Evolutionary conservation across 2,888 invertebrate species (phyloP), one percentile per base, ranked within the genome.

Genomic region (Osmoderma eremita): DNA sequence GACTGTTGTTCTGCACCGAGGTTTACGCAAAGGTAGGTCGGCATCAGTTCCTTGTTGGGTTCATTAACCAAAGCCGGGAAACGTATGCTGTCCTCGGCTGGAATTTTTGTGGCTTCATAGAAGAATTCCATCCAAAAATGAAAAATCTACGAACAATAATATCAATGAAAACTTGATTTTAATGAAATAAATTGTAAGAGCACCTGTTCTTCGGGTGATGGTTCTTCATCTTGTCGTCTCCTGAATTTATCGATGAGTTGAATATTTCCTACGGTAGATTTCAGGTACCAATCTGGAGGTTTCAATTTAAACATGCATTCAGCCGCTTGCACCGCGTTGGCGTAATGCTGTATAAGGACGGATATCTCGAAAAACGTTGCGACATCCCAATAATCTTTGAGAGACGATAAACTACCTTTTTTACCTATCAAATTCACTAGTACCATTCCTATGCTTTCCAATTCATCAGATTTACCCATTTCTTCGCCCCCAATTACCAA

Each of bases 71-170:
- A 83, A 70, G 93, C 90, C 88, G 97, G 97, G 87, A 97, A 97
- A 73, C 95, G 86, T 75, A 97, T 95, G 75, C 87, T 89, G 80
- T 93, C 91, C 67, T 91, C 90, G 74, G 90, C 88, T 74, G 91
- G 91, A 67, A 87, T 86, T 79, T 93, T 93, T 24, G 93, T 95
- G 10, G 97, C 97, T 83, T 97, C 98, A 39, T 95, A 88, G 82
- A 99, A 98, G 83, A 95, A 98, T 78, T 99, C 98, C 89, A 97
- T 94, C 98, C 98, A 98, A 83, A 98, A 98, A 73, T 91, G 88
- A 81, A 98, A 98, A 24, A 82, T 79, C 75, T 75, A 49, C 38
- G 18, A 5, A 30, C 5, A 5, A 30, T 3, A 30, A 5, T 8
- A 30, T 30, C 1, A 30, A 30, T 30, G 10, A 30, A 30, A 2